Percentiles rank a stretch among this genome's conserved stretches.
Evolutionary conservation across 2,888 invertebrate genomes (phyloP).

Genomic region (Agrochola macilenta): DNA sequence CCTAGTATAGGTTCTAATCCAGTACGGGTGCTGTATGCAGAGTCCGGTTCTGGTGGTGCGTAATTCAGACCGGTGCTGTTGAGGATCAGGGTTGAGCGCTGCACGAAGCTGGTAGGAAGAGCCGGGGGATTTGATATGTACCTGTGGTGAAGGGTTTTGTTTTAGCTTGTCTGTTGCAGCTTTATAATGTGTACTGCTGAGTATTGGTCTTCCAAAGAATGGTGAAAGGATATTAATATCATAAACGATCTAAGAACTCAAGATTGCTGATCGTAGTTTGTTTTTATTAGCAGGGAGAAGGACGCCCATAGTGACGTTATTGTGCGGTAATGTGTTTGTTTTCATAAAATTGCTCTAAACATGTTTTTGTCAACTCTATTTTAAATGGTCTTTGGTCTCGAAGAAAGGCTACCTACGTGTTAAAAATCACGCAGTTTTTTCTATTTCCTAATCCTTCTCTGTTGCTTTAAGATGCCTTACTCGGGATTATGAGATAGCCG

Average conservation of each 20-base stretch:
- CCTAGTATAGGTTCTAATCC: conserved; percentile 39
- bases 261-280: neutral
- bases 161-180: neutral
- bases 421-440: neutral
- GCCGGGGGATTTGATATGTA: conserved; percentile 52
- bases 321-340: neutral
- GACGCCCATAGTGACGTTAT: neutral
- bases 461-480: neutral
- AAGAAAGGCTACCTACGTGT: neutral
- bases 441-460: neutral
- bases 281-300: neutral
- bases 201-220: no score
- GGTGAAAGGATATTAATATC: neutral
- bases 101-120: conserved; percentile 45
- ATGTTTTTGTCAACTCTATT: neutral
- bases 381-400: neutral
- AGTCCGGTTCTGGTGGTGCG: neutral
- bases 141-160: conserved; percentile 19
- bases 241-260: neutral
- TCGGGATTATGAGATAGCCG: no score
- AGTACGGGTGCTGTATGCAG: neutral
- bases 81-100: conserved; percentile 38
- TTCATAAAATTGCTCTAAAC: neutral
- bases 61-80: conserved; percentile 37
- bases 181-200: neutral